Evolutionary conservation across 2,113 vertebrate species (phyloP).

Genomic region (Ameiurus melas): DNA sequence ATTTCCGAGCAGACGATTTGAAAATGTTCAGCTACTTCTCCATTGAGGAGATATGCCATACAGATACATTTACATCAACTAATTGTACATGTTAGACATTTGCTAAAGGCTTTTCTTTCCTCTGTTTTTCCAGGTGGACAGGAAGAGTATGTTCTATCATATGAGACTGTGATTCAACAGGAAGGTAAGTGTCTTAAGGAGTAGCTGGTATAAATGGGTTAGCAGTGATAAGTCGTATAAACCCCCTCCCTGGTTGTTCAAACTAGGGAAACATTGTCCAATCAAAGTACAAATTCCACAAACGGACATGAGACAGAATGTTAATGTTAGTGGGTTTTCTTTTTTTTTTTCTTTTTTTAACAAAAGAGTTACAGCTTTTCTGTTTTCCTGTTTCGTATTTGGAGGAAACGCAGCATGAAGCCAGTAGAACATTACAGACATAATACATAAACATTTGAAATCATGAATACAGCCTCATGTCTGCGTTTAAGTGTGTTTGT

Average conservation of each 20-base stretch:
- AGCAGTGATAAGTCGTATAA: background rate
- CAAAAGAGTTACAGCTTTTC: background rate
- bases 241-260: background rate
- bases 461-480: background rate
- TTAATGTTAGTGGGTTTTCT: background rate
- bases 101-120: constrained; percentile 20
- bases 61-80: background rate
- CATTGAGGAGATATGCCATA: background rate
- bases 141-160: constrained; percentile 91
- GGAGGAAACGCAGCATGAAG: background rate
- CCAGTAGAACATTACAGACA: background rate
- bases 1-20: background rate
- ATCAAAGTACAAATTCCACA: background rate
- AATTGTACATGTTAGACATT: background rate
- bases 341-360: background rate
- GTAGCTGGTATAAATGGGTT: background rate
- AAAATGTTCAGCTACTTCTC: background rate
- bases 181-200: constrained; percentile 81
- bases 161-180: constrained; percentile 93
- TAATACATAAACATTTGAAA: background rate
- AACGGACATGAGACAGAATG: background rate
- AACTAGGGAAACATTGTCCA: background rate
- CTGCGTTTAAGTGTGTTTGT: background rate
- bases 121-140: constrained; percentile 81
- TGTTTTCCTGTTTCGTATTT: background rate